Conservation (phyloP, 2,888 invertebrate genomes). For the Pollenia angustigena region DNA sequence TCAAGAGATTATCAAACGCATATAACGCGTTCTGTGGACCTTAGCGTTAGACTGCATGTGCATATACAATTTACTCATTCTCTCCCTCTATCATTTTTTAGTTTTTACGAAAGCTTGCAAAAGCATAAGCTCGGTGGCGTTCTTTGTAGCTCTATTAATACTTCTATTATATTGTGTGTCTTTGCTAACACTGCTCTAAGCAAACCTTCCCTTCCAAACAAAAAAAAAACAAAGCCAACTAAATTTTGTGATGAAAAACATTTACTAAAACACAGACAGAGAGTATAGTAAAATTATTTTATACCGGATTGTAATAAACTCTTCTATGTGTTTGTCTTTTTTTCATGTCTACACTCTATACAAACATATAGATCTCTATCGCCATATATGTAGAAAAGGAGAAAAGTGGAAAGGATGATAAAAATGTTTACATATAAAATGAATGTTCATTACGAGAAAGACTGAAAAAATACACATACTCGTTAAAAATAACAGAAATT, state of each 20-base stretch:
- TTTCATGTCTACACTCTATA: neutral
- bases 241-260: conserved; percentile 48
- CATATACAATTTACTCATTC: too few species aligned
- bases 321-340: neutral
- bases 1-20: too few species aligned
- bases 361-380: neutral
- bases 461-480: neutral
- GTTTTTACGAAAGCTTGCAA: too few species aligned
- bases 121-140: too few species aligned
- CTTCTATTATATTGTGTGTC: neutral
- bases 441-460: conserved; percentile 2
- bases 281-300: conserved; percentile 42
- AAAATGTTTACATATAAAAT: conserved; percentile 7
- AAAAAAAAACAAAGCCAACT: neutral
- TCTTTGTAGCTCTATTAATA: too few species aligned
- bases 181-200: neutral
- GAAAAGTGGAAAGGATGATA: neutral
- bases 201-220: neutral
- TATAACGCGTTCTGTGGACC: too few species aligned
- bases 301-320: conserved; percentile 34
- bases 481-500: neutral
- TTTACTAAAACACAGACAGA: neutral
- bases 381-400: neutral
- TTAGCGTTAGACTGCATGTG: too few species aligned
- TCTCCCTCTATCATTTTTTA: too few species aligned